Conservation (phyloP, 1,140 invertebrate genomes). For the Drosophila varians region DNA sequence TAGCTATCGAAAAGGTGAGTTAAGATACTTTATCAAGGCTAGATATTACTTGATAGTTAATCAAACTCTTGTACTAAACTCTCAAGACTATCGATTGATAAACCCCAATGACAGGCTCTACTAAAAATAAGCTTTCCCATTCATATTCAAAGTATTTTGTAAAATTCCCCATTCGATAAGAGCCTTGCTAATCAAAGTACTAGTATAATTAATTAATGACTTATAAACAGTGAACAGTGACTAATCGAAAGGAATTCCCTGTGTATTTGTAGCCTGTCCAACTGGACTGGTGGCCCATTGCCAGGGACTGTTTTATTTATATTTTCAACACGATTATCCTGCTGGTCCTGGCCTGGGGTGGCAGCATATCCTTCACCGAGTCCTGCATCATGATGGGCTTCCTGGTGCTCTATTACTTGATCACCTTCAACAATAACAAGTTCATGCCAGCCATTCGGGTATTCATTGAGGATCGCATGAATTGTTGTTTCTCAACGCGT, state of each 20-base stretch:
- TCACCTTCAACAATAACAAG: conserved; percentile 86
- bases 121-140: not conserved
- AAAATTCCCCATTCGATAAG: not conserved
- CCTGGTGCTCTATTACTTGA: conserved; percentile 87
- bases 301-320: conserved; percentile 93
- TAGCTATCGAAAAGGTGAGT: conserved; percentile 88
- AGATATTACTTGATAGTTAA: too few relatives aligned
- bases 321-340: conserved; percentile 90
- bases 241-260: not conserved
- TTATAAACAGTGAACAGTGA: not conserved
- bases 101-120: not conserved
- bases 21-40: not conserved
- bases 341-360: conserved; percentile 91
- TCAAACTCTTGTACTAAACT: too few relatives aligned
- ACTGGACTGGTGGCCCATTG: conserved; percentile 92
- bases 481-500: conserved; percentile 78
- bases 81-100: not conserved
- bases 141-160: not conserved
- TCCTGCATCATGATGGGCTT: conserved; percentile 88
- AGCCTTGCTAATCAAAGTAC: not conserved
- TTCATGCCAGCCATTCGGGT: conserved; percentile 81
- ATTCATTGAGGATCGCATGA: conserved; percentile 80
- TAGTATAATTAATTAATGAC: not conserved
- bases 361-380: conserved; percentile 91
- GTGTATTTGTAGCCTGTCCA: conserved; percentile 88